These are phyloP conservation scores for Galerucella pusilla DNA, from an alignment of 2,888 invertebrate genomes.

Conservation along the genomic window DNA sequence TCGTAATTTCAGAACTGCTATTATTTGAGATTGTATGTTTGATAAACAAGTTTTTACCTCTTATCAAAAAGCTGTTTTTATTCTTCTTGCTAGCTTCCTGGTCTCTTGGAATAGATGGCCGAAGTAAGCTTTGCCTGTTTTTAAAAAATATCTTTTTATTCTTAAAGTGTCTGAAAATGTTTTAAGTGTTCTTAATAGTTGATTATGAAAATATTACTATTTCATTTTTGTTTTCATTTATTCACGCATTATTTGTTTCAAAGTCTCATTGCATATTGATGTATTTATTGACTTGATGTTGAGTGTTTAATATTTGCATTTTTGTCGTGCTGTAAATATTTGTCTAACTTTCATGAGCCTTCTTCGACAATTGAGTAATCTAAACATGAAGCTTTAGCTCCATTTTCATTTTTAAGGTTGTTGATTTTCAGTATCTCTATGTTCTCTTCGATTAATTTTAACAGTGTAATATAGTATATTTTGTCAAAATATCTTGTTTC, in stretches of 20 bases:
- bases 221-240: neutral
- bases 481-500: too few species aligned
- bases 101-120: neutral
- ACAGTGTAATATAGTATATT: too few species aligned
- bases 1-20: too few species aligned
- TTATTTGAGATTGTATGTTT: too few species aligned
- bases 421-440: too few species aligned
- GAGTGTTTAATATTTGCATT: constrained; percentile 12
- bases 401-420: too few species aligned
- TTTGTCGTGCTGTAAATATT: neutral
- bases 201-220: neutral
- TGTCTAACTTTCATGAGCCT: neutral
- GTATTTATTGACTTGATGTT: neutral
- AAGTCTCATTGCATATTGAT: neutral
- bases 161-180: neutral
- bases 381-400: neutral
- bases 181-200: neutral
- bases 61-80: neutral
- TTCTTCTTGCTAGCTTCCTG: constrained; percentile 1
- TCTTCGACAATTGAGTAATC: neutral
- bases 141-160: neutral
- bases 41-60: neutral
- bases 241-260: neutral
- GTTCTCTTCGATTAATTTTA: too few species aligned
- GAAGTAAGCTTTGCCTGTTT: neutral